These are phyloP conservation scores for Tholera decimalis DNA, from an alignment of 2,888 invertebrate genomes.

Conservation along the genomic window DNA sequence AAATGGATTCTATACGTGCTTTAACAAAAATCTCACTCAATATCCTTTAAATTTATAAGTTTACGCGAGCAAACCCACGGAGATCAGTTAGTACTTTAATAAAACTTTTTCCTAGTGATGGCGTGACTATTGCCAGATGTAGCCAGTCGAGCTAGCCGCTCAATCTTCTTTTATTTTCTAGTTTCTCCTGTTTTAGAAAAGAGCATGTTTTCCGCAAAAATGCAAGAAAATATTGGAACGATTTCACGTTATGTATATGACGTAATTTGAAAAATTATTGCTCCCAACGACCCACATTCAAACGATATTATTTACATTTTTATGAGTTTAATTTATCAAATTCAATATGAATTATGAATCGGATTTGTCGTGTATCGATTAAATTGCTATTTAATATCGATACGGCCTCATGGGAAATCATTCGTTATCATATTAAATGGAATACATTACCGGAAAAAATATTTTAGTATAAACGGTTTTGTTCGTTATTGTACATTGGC, in stretches of 20 bases:
- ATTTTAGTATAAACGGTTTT: constrained; percentile 55
- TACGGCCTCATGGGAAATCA: constrained; percentile 82
- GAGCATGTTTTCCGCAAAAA: background rate
- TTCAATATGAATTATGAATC: constrained; percentile 72
- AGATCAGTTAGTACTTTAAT: constrained; percentile 36
- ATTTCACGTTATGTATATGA: constrained; percentile 2
- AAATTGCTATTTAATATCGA: constrained; percentile 77
- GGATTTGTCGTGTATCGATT: constrained; percentile 73
- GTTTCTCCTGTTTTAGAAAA: constrained; percentile 20
- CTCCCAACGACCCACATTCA: constrained; percentile 26
- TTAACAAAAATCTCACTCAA: background rate
- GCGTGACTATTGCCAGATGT: constrained; percentile 50
- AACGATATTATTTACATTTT: constrained; percentile 55
- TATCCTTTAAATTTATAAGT: background rate
- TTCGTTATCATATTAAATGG: constrained; percentile 69
- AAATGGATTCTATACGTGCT: too few species aligned
- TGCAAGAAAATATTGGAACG: background rate
- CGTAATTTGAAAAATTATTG: constrained; percentile 33
- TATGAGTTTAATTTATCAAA: constrained; percentile 69
- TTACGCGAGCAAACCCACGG: background rate
- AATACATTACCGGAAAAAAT: constrained; percentile 61
- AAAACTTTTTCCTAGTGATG: constrained; percentile 23
- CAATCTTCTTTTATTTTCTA: constrained; percentile 43
- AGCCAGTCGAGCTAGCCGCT: constrained; percentile 16
- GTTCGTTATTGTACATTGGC: constrained; percentile 42